A percentile compares a stretch with the other conserved stretches of the same genome.
phyloP scores from a whole-genome alignment of 2,888 invertebrate genomes.

The Pinctada fucata region DNA sequence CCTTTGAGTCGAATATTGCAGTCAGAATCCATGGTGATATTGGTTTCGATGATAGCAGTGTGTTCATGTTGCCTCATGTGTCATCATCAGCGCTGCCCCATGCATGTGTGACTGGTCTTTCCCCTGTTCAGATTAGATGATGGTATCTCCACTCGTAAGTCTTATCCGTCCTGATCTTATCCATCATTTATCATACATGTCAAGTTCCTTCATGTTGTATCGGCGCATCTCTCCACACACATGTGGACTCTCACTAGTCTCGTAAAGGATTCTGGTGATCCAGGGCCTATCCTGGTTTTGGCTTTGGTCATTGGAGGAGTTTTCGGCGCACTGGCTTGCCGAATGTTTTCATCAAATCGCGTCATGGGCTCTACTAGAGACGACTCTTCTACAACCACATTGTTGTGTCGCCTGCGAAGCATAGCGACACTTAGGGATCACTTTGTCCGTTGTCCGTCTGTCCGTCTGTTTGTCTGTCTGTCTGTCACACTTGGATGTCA shows the following conservation, averaged over 20 bases:
- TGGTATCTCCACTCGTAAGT: slow-evolving; percentile 17
- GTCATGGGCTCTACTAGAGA: slow-evolving; percentile 27
- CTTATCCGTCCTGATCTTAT: slow-evolving; percentile 13
- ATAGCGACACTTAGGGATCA: too few species aligned
- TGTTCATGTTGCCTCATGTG: slow-evolving; percentile 13
- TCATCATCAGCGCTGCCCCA: slow-evolving; percentile 30
- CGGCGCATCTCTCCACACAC: slow-evolving; percentile 16
- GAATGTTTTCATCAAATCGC: slow-evolving; percentile 29
- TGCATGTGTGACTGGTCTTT: slow-evolving; percentile 23
- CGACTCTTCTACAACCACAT: slow-evolving; percentile 9
- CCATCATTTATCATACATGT: background rate
- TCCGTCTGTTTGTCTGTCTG: too few species aligned
- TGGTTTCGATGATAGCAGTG: slow-evolving; percentile 31
- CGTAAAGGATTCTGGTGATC: slow-evolving; percentile 19
- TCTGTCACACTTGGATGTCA: too few species aligned
- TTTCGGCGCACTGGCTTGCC: slow-evolving; percentile 24
- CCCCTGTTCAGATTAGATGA: slow-evolving; percentile 26
- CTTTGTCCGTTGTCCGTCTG: too few species aligned
- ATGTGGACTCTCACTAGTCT: slow-evolving; percentile 14
- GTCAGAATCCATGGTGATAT: slow-evolving; percentile 15
- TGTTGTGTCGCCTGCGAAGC: too few species aligned
- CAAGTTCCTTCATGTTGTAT: background rate
- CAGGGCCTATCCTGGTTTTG: slow-evolving; percentile 30
- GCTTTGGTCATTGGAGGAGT: slow-evolving; percentile 19
- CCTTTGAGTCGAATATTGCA: slow-evolving; percentile 2